These are phyloP conservation scores for Aulostomus chinensis DNA, from an alignment of 2,797 vertebrate genomes.

Conservation along the genomic window DNA sequence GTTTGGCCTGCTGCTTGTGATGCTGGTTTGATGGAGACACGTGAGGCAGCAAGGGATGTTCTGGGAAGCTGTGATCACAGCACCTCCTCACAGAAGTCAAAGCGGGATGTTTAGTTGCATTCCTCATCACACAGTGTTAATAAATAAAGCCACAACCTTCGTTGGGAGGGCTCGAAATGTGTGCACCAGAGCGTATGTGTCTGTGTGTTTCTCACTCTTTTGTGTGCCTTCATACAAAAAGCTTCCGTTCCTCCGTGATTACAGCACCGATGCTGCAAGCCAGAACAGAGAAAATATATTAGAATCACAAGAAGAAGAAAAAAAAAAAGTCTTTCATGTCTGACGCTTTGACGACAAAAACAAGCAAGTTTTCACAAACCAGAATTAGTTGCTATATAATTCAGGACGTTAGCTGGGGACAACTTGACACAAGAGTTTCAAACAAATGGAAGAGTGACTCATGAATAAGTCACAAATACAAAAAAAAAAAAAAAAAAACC, in stretches of 20 bases:
- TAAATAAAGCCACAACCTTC: slow-evolving; percentile 67
- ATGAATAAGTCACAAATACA: slow-evolving; percentile 48
- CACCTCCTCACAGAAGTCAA: slow-evolving; percentile 58
- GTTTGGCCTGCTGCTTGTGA: slow-evolving; percentile 31
- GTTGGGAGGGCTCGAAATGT: slow-evolving; percentile 30
- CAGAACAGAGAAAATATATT: slow-evolving; percentile 69
- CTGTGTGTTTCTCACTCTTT: slow-evolving; percentile 10
- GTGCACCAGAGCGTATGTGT: slow-evolving; percentile 9
- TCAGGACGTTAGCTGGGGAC: slow-evolving; percentile 40
- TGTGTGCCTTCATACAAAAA: slow-evolving; percentile 62
- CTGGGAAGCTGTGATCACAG: slow-evolving; percentile 56
- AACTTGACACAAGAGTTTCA: slow-evolving; percentile 49
- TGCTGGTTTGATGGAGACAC: slow-evolving; percentile 26
- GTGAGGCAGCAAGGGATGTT: slow-evolving; percentile 34
- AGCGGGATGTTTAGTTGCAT: slow-evolving; percentile 67
- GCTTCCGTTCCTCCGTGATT: slow-evolving; percentile 65
- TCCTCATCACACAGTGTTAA: slow-evolving; percentile 58
- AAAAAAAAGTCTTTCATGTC: slow-evolving; percentile 69
- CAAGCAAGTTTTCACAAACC: slow-evolving; percentile 62
- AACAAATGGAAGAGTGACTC: slow-evolving; percentile 38
- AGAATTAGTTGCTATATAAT: slow-evolving; percentile 50
- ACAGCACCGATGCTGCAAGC: slow-evolving; percentile 49
- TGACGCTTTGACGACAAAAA: slow-evolving; percentile 71
- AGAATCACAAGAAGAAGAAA: slow-evolving; percentile 53
- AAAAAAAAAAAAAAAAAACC: slow-evolving; percentile 3